These are phyloP conservation scores for Drosophila miranda DNA, from an alignment of 1,140 invertebrate species.

Conservation along the genomic window DNA sequence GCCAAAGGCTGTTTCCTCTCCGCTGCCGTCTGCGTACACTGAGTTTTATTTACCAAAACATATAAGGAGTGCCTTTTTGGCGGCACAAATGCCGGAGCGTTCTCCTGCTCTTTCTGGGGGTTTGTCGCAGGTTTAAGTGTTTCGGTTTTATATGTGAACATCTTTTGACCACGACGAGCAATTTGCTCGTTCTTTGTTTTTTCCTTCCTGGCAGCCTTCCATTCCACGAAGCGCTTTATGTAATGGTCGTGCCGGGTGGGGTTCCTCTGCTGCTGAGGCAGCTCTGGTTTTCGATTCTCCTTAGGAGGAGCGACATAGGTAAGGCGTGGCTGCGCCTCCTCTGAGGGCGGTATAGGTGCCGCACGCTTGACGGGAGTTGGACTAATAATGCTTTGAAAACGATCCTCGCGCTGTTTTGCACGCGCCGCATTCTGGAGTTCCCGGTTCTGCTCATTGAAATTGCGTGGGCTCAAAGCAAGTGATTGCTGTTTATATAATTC, in stretches of 20 bases:
- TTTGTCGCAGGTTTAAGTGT: too few species aligned
- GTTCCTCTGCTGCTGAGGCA: neutral
- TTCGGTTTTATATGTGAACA: neutral
- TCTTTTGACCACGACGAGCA: constrained; percentile 1
- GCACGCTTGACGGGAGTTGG: constrained; percentile 24
- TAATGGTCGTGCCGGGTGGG: constrained; percentile 20
- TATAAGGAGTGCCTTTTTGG: too few species aligned
- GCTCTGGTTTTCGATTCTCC: constrained; percentile 8
- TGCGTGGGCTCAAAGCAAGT: constrained; percentile 30
- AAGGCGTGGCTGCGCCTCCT: neutral
- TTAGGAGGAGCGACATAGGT: constrained; percentile 1
- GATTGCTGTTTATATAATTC: constrained; percentile 45
- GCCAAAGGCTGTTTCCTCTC: too few species aligned
- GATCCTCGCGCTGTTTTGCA: constrained; percentile 45
- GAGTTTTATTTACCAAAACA: too few species aligned
- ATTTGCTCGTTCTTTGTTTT: constrained; percentile 3
- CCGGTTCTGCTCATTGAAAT: constrained; percentile 43
- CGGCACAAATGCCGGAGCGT: too few species aligned
- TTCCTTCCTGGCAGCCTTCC: constrained; percentile 27
- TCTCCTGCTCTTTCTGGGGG: too few species aligned
- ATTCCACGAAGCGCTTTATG: constrained; percentile 41
- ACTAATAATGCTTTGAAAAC: constrained; percentile 52
- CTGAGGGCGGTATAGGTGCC: neutral
- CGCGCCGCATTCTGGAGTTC: constrained; percentile 37
- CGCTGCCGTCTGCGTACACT: too few species aligned